A percentile compares a stretch with the other conserved stretches of the same genome.
phyloP scores from a whole-genome alignment of 2,113 vertebrate genomes.

The Odocoileus hemionus region DNA sequence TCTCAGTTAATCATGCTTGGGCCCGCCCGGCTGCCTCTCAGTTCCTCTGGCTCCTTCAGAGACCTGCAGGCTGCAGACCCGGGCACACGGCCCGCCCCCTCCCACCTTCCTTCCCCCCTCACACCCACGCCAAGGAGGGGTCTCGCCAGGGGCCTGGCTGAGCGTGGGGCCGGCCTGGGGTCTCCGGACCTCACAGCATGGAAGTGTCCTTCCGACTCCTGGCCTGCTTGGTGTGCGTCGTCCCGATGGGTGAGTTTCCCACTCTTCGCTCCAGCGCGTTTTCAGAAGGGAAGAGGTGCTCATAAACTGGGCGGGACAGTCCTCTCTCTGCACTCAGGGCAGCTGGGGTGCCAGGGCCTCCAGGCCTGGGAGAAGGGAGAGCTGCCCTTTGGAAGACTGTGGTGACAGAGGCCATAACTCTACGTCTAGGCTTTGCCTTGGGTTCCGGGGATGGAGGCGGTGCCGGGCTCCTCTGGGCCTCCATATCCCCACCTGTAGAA shows the following conservation, averaged over 20 bases:
- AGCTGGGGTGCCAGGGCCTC: not conserved
- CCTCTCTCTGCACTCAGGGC: not conserved
- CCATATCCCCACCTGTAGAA: not conserved
- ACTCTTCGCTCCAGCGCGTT: not conserved
- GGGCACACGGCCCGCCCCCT: not conserved
- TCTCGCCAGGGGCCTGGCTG: not conserved
- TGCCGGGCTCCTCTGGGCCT: not conserved
- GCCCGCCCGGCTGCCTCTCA: not conserved
- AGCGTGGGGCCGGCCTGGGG: not conserved
- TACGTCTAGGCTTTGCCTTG: not conserved
- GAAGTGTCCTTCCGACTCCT: conserved; percentile 36
- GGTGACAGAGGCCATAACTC: not conserved
- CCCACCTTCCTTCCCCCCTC: not conserved
- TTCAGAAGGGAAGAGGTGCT: not conserved
- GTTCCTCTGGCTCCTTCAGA: not conserved
- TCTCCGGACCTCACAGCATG: conserved; percentile 42
- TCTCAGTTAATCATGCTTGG: not conserved
- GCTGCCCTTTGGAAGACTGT: not conserved
- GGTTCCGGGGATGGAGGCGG: not conserved
- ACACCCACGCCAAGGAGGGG: not conserved
- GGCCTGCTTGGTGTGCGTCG: conserved; percentile 28
- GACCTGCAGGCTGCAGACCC: not conserved
- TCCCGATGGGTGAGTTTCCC: conserved; percentile 61
- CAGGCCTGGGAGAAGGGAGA: not conserved
- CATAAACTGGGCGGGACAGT: too few species aligned